Evolutionary conservation across 1,140 invertebrate genomes (phyloP).

Genomic region (Monochamus saltuarius): DNA sequence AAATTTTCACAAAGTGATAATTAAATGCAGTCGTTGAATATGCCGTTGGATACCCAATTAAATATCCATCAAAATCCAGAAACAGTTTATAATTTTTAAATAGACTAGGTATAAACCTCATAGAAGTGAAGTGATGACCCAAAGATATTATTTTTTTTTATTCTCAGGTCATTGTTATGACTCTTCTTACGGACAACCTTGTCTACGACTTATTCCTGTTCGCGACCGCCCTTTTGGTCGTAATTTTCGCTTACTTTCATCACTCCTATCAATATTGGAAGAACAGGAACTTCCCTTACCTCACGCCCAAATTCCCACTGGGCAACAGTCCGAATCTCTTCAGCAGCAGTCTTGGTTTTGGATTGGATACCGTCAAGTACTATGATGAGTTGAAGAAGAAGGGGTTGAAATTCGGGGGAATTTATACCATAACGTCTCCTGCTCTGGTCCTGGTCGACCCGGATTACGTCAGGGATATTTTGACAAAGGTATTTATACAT

Average conservation of each 20-base stretch:
- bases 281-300: constrained; percentile 21
- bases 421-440: constrained; percentile 28
- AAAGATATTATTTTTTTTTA: too few species aligned
- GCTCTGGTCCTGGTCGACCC: constrained; percentile 50
- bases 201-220: too few species aligned
- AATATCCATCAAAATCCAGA: too few species aligned
- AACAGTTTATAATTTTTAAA: too few species aligned
- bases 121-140: too few species aligned
- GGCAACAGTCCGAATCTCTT: constrained; percentile 18
- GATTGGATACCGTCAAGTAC: constrained; percentile 23
- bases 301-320: constrained; percentile 26
- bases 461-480: constrained; percentile 53
- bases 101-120: too few species aligned
- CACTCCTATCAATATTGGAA: constrained; percentile 32
- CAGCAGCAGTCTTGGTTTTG: constrained; percentile 10
- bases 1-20: too few species aligned
- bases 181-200: too few species aligned
- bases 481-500: constrained; percentile 51
- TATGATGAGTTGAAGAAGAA: constrained; percentile 47
- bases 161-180: too few species aligned
- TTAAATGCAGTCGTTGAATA: too few species aligned
- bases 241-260: constrained; percentile 21
- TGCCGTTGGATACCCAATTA: too few species aligned
- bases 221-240: too few species aligned
- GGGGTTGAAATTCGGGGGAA: constrained; percentile 31